phyloP scores from a whole-genome alignment of 2,888 invertebrate genomes.

The Protonemura montana region DNA sequence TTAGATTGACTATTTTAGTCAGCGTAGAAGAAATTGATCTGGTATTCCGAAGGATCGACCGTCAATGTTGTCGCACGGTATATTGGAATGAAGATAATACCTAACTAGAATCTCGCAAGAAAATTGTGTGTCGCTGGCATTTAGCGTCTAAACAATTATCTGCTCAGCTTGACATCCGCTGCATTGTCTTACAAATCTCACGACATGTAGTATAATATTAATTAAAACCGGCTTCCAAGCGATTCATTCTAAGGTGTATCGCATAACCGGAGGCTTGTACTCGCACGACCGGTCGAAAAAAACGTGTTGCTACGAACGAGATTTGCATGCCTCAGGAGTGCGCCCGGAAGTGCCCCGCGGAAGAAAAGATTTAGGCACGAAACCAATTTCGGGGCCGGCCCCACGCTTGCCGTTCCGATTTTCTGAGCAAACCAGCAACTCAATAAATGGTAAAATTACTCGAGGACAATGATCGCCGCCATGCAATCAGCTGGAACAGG shows the following conservation, averaged over 20 bases:
- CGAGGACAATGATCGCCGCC: neutral
- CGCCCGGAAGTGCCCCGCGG: neutral
- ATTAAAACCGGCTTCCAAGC: neutral
- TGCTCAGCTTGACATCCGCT: neutral
- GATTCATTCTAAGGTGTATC: neutral
- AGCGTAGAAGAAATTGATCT: neutral
- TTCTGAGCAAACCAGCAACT: neutral
- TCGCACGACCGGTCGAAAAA: neutral
- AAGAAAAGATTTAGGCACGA: neutral
- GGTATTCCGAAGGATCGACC: neutral
- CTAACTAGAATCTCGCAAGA: neutral
- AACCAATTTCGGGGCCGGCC: neutral
- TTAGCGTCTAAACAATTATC: neutral
- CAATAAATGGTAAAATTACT: neutral
- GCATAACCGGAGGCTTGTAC: neutral
- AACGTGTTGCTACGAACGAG: neutral
- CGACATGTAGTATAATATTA: slow-evolving; percentile 4
- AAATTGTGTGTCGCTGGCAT: neutral
- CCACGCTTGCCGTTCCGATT: neutral
- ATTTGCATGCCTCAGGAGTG: neutral
- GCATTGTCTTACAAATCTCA: slow-evolving; percentile 7
- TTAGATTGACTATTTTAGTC: neutral
- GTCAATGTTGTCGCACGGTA: neutral
- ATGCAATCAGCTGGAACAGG: neutral
- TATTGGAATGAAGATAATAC: neutral